Evolutionary conservation across 2,797 vertebrate genomes (phyloP).

Genomic region (Salmo trutta): DNA sequence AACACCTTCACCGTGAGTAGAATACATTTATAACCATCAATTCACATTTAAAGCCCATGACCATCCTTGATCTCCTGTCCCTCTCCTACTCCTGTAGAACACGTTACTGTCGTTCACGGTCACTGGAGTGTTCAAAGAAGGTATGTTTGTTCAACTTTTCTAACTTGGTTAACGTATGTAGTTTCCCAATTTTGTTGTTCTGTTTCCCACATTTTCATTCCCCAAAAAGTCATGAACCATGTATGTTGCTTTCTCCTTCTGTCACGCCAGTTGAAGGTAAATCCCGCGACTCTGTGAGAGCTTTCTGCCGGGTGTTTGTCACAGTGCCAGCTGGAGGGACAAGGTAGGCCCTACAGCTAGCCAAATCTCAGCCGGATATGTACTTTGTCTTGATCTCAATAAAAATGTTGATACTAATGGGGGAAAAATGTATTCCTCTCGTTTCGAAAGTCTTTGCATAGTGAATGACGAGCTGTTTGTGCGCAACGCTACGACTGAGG

Average conservation of each 20-base stretch:
- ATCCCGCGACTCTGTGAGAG: slow-evolving; percentile 81
- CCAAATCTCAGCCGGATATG: too few relatives aligned
- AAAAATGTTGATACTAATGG: too few relatives aligned
- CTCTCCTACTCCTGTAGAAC: slow-evolving; percentile 65
- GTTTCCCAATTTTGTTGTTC: background rate
- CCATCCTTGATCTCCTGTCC: background rate
- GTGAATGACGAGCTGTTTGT: slow-evolving; percentile 92
- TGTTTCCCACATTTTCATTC: background rate
- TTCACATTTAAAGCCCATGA: background rate
- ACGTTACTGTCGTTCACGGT: slow-evolving; percentile 87
- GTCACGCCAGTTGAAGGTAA: slow-evolving; percentile 80
- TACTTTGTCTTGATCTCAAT: too few relatives aligned
- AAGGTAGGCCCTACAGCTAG: slow-evolving; percentile 71
- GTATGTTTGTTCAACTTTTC: slow-evolving; percentile 59
- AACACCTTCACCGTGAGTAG: slow-evolving; percentile 82
- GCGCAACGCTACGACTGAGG: slow-evolving; percentile 84
- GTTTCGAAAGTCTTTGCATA: slow-evolving; percentile 80
- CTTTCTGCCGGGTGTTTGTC: slow-evolving; percentile 88
- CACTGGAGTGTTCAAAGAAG: slow-evolving; percentile 91
- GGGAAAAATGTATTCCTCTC: background rate
- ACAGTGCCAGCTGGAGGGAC: slow-evolving; percentile 84
- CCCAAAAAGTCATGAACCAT: too few relatives aligned
- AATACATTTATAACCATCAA: background rate
- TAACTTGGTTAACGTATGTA: background rate
- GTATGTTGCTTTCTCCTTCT: too few relatives aligned